A percentile compares a stretch with the other conserved stretches of the same genome.
Conservation (phyloP, 1,140 invertebrate species). For the Zaprionus kolodkinae region DNA sequence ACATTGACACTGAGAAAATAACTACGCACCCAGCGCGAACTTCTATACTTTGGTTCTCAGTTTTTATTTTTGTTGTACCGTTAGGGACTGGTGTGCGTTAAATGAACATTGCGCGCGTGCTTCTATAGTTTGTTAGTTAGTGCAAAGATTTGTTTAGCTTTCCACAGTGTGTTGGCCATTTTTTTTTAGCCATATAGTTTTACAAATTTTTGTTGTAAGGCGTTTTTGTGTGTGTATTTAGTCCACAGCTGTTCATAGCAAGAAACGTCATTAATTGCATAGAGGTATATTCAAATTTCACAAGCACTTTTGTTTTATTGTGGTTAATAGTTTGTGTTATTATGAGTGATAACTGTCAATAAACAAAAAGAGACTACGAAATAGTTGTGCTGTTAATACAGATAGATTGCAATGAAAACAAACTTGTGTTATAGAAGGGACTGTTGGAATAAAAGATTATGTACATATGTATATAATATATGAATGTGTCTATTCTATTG, state of each 20-base stretch:
- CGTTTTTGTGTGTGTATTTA: background rate
- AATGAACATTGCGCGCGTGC: conserved; percentile 1
- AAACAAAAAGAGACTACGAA: background rate
- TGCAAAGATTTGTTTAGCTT: background rate
- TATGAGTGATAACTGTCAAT: background rate
- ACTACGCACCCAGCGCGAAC: background rate
- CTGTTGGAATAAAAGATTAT: background rate
- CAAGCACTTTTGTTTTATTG: background rate
- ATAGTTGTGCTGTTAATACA: background rate
- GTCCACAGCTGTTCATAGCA: conserved; percentile 9
- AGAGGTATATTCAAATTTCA: background rate
- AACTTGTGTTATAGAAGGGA: background rate
- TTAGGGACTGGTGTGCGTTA: background rate
- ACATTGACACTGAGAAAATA: conserved; percentile 11
- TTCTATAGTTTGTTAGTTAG: conserved; percentile 2
- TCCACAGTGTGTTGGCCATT: background rate
- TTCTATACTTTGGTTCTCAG: background rate
- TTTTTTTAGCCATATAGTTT: background rate
- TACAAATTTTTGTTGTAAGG: background rate
- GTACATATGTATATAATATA: background rate
- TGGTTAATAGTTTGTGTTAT: background rate
- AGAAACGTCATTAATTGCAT: background rate
- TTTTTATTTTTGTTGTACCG: background rate
- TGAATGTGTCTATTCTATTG: background rate
- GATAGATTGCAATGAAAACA: background rate